phyloP scores from a whole-genome alignment of 2,113 vertebrate genomes.

The Boulengeromyrus knoepffleri region DNA sequence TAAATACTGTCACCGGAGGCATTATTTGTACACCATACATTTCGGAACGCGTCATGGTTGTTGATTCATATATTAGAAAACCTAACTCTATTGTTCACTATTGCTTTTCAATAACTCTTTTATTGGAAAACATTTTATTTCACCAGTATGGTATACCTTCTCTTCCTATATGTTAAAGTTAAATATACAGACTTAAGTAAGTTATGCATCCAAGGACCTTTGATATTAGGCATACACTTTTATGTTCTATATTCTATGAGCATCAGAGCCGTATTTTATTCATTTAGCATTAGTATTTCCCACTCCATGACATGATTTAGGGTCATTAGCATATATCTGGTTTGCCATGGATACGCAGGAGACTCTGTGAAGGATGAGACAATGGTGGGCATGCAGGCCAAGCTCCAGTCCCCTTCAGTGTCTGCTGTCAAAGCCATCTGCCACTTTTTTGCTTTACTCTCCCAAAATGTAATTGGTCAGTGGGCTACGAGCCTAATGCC shows the following conservation, averaged over 20 bases:
- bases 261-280: not conserved
- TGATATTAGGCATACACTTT: not conserved
- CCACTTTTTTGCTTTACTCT: not conserved
- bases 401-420: not conserved
- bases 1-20: constrained; percentile 13
- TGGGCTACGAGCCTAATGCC: not conserved
- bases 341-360: not conserved
- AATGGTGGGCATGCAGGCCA: not conserved
- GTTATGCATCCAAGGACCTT: not conserved
- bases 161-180: not conserved
- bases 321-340: not conserved
- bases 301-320: not conserved
- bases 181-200: not conserved
- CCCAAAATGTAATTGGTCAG: constrained; percentile 1
- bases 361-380: not conserved
- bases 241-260: not conserved
- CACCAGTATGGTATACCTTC: not conserved
- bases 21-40: constrained; percentile 8
- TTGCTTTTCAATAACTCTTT: not conserved
- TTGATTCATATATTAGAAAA: not conserved
- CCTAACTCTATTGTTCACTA: not conserved
- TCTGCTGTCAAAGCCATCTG: constrained; percentile 7
- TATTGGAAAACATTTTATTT: not conserved
- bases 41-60: not conserved
- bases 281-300: not conserved